Evolutionary conservation across 2,113 vertebrate species (phyloP).

Genomic region (Corynorhinus townsendii): DNA sequence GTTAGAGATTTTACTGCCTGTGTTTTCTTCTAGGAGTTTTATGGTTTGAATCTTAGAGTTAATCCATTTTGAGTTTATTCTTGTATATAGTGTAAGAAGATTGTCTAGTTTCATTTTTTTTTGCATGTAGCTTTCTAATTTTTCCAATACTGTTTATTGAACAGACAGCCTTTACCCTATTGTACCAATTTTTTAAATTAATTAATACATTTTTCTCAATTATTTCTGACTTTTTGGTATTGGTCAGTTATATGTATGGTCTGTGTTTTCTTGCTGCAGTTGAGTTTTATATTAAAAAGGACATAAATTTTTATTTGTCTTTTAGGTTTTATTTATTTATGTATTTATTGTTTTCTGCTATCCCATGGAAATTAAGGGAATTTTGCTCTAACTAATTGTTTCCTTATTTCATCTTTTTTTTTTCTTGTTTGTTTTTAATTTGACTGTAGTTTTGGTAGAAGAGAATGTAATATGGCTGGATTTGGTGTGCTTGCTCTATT

Average conservation of each 20-base stretch:
- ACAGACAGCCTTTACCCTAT: not conserved
- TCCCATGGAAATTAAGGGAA: not conserved
- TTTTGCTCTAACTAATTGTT: not conserved
- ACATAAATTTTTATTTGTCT: not conserved
- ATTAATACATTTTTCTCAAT: not conserved
- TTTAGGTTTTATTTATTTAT: not conserved
- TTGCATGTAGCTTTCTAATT: not conserved
- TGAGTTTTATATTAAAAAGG: not conserved
- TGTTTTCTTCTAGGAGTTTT: not conserved
- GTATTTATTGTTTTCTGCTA: not conserved
- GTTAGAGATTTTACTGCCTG: not conserved
- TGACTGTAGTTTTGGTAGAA: not conserved
- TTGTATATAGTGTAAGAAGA: not conserved
- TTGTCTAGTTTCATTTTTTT: not conserved
- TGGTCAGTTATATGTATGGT: not conserved
- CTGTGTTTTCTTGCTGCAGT: not conserved
- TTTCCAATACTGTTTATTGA: not conserved
- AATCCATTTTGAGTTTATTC: not conserved
- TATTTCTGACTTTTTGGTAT: conserved; percentile 67
- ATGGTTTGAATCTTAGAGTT: not conserved
- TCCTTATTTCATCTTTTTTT: conserved; percentile 1
- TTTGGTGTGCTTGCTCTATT: not conserved
- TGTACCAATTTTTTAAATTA: not conserved
- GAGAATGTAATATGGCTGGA: not conserved
- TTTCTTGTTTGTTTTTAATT: not conserved